Conservation (phyloP, 2,113 vertebrate genomes). For the Heterotis niloticus region DNA sequence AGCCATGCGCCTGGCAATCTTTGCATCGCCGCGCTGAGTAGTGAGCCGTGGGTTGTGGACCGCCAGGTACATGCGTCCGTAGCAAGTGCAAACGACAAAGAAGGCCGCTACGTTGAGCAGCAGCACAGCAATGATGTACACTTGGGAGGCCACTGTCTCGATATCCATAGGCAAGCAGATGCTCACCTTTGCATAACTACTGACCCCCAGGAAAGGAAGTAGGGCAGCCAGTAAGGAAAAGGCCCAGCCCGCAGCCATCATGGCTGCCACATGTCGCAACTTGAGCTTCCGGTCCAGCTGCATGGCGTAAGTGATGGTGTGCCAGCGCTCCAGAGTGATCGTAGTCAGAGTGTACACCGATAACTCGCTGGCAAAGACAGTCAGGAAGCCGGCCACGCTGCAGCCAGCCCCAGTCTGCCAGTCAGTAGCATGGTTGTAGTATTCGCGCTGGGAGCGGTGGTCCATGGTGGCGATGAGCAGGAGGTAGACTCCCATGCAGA, state of each 20-base stretch:
- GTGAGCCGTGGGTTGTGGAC: conserved; percentile 77
- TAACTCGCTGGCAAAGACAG: conserved; percentile 85
- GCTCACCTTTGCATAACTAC: conserved; percentile 88
- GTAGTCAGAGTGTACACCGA: conserved; percentile 84
- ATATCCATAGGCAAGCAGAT: conserved; percentile 95
- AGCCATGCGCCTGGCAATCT: conserved; percentile 88
- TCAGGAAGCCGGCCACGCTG: conserved; percentile 76
- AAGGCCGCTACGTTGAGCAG: conserved; percentile 78
- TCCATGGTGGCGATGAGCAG: conserved; percentile 84
- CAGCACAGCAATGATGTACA: conserved; percentile 77
- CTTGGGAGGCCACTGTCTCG: conserved; percentile 70
- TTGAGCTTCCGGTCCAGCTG: conserved; percentile 75
- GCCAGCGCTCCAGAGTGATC: conserved; percentile 85
- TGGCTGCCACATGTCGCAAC: conserved; percentile 67
- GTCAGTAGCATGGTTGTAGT: conserved; percentile 86
- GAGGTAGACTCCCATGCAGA: conserved; percentile 89
- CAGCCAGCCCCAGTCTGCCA: conserved; percentile 87
- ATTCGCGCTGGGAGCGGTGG: conserved; percentile 72
- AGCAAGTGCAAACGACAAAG: conserved; percentile 78
- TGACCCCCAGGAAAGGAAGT: conserved; percentile 81
- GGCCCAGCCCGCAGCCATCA: conserved; percentile 80
- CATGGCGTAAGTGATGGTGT: conserved; percentile 87
- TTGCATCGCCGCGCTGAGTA: conserved; percentile 73
- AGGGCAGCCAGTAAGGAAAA: conserved; percentile 74
- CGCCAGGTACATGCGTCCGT: conserved; percentile 79